Percentiles rank a stretch among this genome's conserved stretches.
phyloP scores from a whole-genome alignment of 2,888 invertebrate species.

The Drosophila greeni region DNA sequence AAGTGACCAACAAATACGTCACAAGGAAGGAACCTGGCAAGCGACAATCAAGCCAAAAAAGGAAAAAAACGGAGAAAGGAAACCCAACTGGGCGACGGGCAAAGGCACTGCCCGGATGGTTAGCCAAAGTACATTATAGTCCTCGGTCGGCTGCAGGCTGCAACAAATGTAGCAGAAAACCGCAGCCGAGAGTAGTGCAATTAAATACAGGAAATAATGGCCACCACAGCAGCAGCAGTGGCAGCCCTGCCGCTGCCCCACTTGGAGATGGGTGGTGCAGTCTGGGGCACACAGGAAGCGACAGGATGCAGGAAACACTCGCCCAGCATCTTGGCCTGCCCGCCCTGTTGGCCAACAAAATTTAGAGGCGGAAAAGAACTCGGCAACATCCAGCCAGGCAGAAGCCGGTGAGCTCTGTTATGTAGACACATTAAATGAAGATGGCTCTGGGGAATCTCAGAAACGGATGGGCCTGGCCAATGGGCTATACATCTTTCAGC shows the following conservation, averaged over 20 bases:
- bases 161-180: constrained; percentile 75
- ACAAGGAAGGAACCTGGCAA: constrained; percentile 41
- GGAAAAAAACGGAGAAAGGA: constrained; percentile 10
- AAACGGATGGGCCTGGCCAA: constrained; percentile 23
- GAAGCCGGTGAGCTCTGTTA: constrained; percentile 35
- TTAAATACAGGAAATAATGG: constrained; percentile 75
- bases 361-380: constrained; percentile 39
- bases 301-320: constrained; percentile 51
- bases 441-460: constrained; percentile 26
- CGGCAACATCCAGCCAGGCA: constrained; percentile 26
- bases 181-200: constrained; percentile 72
- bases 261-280: constrained; percentile 1
- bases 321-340: constrained; percentile 52
- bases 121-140: constrained; percentile 66
- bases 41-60: constrained; percentile 24
- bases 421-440: constrained; percentile 33
- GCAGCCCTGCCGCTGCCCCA: neutral
- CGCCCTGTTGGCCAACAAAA: constrained; percentile 25
- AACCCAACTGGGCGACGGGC: constrained; percentile 1
- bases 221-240: constrained; percentile 58
- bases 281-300: constrained; percentile 47
- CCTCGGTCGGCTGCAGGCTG: constrained; percentile 55
- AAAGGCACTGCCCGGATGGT: constrained; percentile 43
- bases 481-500: constrained; percentile 16
- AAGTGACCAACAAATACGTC: constrained; percentile 56